These are phyloP conservation scores for Montipora cactus DNA, from an alignment of 64 coral and sea anemone species.

Conservation along the genomic window DNA sequence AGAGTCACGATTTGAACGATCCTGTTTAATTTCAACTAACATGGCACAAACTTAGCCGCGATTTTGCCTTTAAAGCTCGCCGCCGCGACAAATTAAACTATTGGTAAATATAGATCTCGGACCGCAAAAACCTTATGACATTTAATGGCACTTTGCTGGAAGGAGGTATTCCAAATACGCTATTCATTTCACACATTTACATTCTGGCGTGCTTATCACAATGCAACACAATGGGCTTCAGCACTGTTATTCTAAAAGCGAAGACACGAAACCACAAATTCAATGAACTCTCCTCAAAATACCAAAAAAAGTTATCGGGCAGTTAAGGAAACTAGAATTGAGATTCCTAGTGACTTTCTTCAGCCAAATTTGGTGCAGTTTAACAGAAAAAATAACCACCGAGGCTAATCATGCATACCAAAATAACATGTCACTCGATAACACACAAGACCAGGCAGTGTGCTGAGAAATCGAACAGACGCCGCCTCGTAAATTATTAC, in stretches of 20 bases:
- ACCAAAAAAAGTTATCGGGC: not conserved
- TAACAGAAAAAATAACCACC: constrained; percentile 1
- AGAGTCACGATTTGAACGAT: not conserved
- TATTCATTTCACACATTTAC: constrained; percentile 53
- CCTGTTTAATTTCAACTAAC: not conserved
- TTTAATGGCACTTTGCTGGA: constrained; percentile 25
- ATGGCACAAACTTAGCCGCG: not conserved
- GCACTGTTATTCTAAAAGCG: constrained; percentile 16
- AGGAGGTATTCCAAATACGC: constrained; percentile 63
- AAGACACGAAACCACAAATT: constrained; percentile 52
- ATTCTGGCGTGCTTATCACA: constrained; percentile 47
- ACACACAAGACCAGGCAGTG: constrained; percentile 66
- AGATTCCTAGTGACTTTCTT: not conserved
- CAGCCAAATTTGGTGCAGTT: constrained; percentile 13
- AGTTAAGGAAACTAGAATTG: not conserved
- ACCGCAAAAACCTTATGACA: constrained; percentile 15
- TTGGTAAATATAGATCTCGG: constrained; percentile 22
- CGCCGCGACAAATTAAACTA: constrained; percentile 2
- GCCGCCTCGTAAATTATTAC: constrained; percentile 35
- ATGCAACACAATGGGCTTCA: constrained; percentile 17
- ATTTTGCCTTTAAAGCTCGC: constrained; percentile 8
- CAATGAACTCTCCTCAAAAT: not conserved
- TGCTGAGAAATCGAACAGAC: constrained; percentile 34
- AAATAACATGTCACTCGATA: constrained; percentile 32
- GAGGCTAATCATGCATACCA: constrained; percentile 33